Base-by-base conservation (phyloP, 2,113 vertebrate species). In the Muntiacus muntjak region DNA sequence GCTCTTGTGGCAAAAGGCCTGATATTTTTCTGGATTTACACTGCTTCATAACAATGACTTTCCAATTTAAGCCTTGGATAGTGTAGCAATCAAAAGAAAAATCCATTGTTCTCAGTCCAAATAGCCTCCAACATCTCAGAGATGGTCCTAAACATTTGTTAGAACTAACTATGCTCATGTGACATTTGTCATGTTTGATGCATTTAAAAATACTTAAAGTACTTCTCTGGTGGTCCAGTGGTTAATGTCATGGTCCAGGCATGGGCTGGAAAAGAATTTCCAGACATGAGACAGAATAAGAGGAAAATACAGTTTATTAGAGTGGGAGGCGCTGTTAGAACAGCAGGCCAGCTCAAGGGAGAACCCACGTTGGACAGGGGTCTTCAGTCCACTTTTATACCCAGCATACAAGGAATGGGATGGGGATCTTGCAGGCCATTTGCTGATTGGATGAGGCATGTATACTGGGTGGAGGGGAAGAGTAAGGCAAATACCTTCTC, bases 41-140 rank as follows among this genome's bases (percentile, higher is more conserved):
- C 60, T 94, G 33, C 89, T 97, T 96, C 89, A 86, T 98, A 98
- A 90, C 78, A 76, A 89, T 95, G 12, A 54, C 47, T 97, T 97
- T 97, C 90, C 64, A 89, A 2, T 95, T 79, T 88, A 81, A 94
- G 76, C 64, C 76, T 96, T 92, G 89, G 95, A 36, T 89, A 87
- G 47, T 82, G 2, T 60, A 96, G 11, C 26, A 67, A 87, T 90
- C 91, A 94, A 85, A 47, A 96, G 8, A 45, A 90, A 94, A 97
- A 25, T 95, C 43, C 15, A 52, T 87, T 40, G 36, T 95, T 96
- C 93, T 97, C 98, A 40, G 64, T 92, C 67, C 89, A 97, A 78
- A 57, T 86, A 17, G 33, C 55, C 95, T 12, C 55, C 16, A 95
- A 7, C 1, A 87, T 97, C 64, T 91, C 82, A 78, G 43, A 33